Evolutionary conservation across 2,797 vertebrate species (phyloP).

Genomic region (Alauda arvensis): DNA sequence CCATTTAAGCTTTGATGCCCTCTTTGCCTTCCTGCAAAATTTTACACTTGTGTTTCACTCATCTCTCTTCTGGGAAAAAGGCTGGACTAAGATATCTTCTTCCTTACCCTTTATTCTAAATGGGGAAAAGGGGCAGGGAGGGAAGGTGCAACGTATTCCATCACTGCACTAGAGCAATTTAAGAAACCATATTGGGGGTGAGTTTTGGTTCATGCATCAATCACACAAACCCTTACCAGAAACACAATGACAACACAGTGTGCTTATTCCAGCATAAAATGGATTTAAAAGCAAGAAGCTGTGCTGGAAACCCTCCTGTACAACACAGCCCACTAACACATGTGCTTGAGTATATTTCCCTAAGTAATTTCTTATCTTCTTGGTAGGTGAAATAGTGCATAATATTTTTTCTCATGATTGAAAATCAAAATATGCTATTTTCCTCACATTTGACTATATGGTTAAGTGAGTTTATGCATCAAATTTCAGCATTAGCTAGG

Average conservation of each 20-base stretch:
- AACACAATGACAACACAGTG: background rate
- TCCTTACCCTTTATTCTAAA: background rate
- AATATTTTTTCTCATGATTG: background rate
- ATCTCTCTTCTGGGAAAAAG: background rate
- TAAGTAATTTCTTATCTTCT: background rate
- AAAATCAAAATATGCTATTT: background rate
- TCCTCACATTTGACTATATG: background rate
- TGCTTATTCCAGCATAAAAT: background rate
- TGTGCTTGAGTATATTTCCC: background rate
- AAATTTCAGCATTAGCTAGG: background rate
- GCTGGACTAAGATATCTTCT: background rate
- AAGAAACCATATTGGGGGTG: background rate
- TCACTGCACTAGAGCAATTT: background rate
- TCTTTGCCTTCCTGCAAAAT: background rate
- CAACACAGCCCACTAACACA: background rate
- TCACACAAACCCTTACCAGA: background rate
- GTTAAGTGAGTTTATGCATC: background rate
- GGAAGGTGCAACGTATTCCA: background rate
- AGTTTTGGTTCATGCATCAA: background rate
- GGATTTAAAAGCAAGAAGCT: background rate
- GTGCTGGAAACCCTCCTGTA: background rate
- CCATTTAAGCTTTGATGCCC: background rate
- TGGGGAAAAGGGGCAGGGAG: background rate
- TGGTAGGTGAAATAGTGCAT: background rate
- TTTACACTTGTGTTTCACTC: background rate